Base-by-base conservation (phyloP, 1,140 invertebrate species). In the Leptonema lineaticorne region DNA sequence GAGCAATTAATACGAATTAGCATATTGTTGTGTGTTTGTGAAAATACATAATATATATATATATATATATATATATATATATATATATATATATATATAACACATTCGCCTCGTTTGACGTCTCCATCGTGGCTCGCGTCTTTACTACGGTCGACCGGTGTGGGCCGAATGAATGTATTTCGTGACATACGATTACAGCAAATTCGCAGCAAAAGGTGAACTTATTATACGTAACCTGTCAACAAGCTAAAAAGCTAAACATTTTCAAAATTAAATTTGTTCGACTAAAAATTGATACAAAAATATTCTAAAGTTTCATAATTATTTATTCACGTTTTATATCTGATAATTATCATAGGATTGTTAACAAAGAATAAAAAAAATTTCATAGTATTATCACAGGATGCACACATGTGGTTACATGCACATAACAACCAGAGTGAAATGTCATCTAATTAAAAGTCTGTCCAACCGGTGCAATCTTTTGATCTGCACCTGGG, bases 361-460 rank as follows among this genome's bases (percentile, higher is more conserved):
- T n/a, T n/a, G n/a, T n/a, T n/a, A n/a, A n/a, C n/a, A n/a, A n/a
- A n/a, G n/a, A n/a, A n/a, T n/a, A n/a, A n/a, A n/a, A n/a, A n/a
- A n/a, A n/a, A n/a, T n/a, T n/a, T n/a, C n/a, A n/a, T n/a, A n/a
- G n/a, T n/a, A n/a, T n/a, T n/a, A n/a, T n/a, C n/a, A n/a, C n/a
- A n/a, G n/a, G n/a, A n/a, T n/a, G 14, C 30, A 41, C 37, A 41
- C 37, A 41, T 16, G 37, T 41, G 16, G 11, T 11, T 33, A 33
- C 11, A 33, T 11, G 30, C n/a, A 33, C 11, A 33, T 33, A 24
- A 30, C 26, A 8, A 3, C 45, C 24, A 27, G 24, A 64, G 62
- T 64, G 62, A 64, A 64, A 64, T 64, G 62, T 64, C 62, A 64
- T 64, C 62, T 64, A 64, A 64, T 64, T 64, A 64, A 64, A 64